Evolutionary conservation across 2,888 invertebrate species (phyloP).

Genomic region (Lepidochrysops patricia): DNA sequence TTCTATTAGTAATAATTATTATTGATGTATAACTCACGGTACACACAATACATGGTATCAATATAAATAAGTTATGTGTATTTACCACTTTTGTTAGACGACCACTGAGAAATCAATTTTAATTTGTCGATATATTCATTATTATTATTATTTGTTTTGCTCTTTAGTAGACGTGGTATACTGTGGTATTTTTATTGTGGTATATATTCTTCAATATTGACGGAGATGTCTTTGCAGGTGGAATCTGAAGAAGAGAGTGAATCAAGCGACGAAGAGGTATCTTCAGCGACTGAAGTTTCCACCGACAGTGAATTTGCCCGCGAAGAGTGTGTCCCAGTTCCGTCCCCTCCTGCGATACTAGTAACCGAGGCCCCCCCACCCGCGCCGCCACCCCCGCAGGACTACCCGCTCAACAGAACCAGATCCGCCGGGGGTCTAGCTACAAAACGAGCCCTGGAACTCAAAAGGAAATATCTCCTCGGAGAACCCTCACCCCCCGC

Average conservation of each 20-base stretch:
- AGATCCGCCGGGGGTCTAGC: slow-evolving; percentile 92
- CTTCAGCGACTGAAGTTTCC: slow-evolving; percentile 93
- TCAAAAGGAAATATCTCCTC: slow-evolving; percentile 88
- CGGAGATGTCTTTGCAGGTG: slow-evolving; percentile 39
- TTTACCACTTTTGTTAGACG: background rate
- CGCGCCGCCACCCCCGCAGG: slow-evolving; percentile 75
- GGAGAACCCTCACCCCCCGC: slow-evolving; percentile 81
- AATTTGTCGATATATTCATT: background rate
- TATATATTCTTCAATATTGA: background rate
- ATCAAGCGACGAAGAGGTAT: slow-evolving; percentile 82
- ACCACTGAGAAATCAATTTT: background rate
- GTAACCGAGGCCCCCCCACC: slow-evolving; percentile 87
- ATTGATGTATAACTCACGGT: too few relatives aligned
- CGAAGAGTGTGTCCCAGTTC: slow-evolving; percentile 81
- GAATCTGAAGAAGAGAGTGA: slow-evolving; percentile 73
- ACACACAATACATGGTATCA: background rate
- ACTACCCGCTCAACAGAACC: slow-evolving; percentile 85
- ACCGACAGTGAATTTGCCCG: slow-evolving; percentile 94
- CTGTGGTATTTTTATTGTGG: too few relatives aligned
- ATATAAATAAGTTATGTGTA: background rate
- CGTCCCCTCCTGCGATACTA: slow-evolving; percentile 84
- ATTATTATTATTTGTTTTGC: too few relatives aligned
- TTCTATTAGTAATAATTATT: too few relatives aligned
- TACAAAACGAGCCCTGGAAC: slow-evolving; percentile 88
- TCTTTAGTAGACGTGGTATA: too few relatives aligned